Percentiles rank a stretch among this genome's conserved stretches.
Conservation (phyloP, 2,888 invertebrate species). For the Tridacna crocea region DNA sequence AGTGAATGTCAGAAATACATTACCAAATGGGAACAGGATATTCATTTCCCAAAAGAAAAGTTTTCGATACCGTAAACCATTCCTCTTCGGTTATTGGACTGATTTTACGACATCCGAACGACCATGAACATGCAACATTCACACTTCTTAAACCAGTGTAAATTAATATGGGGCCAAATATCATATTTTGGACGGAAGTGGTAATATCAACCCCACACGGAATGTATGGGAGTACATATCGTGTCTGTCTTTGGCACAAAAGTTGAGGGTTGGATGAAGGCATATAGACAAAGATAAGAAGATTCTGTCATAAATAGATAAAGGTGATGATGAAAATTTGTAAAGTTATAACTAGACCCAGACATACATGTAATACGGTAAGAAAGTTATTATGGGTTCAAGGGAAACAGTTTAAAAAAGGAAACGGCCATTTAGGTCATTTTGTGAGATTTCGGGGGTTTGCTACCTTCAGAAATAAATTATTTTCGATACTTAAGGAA, state of each 20-base stretch:
- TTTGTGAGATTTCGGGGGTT: too few relatives aligned
- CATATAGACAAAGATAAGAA: too few relatives aligned
- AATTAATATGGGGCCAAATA: constrained; percentile 28
- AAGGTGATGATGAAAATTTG: not conserved
- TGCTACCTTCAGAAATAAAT: too few relatives aligned
- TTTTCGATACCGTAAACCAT: constrained; percentile 10
- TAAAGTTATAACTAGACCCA: too few relatives aligned
- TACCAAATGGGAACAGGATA: not conserved
- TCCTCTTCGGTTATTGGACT: constrained; percentile 12
- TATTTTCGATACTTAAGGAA: too few relatives aligned
- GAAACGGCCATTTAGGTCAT: too few relatives aligned
- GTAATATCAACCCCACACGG: not conserved
- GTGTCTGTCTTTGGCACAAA: too few relatives aligned
- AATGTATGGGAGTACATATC: not conserved
- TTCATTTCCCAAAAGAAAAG: not conserved
- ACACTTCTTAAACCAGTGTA: constrained; percentile 8
- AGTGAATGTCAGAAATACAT: not conserved
- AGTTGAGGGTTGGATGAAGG: too few relatives aligned
- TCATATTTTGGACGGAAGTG: not conserved
- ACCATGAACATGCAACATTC: constrained; percentile 21
- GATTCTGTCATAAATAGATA: not conserved
- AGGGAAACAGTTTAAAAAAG: too few relatives aligned
- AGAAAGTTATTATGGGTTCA: too few relatives aligned
- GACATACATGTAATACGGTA: too few relatives aligned
- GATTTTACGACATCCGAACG: constrained; percentile 25